Evolutionary conservation across 35 echinoderm and acorn worm species (phyloP).

Genomic region (Apostichopus japonicus): DNA sequence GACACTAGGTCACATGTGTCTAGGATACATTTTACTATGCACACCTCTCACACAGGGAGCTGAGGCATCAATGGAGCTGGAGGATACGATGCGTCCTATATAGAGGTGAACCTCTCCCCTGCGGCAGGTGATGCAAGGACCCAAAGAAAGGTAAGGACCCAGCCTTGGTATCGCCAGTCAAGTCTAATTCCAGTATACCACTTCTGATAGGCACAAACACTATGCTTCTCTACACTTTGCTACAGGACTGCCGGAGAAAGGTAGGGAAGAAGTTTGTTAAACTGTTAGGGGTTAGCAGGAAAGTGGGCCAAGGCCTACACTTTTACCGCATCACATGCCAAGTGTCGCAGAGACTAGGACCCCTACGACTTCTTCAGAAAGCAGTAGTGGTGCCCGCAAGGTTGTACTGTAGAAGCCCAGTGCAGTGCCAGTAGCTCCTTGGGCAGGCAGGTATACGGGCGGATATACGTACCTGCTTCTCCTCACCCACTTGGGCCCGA

Average conservation of each 20-base stretch:
- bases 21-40: not conserved
- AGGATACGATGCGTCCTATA: conserved; percentile 59
- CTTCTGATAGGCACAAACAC: conserved; percentile 52
- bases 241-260: not conserved
- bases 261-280: conserved; percentile 41
- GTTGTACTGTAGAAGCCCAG: not conserved
- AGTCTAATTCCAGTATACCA: not conserved
- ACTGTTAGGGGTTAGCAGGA: conserved; percentile 1
- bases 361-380: not conserved
- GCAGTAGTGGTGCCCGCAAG: not conserved
- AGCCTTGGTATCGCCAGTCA: conserved; percentile 23
- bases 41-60: conserved; percentile 6
- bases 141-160: not conserved
- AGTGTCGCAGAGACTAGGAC: conserved; percentile 35
- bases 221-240: not conserved
- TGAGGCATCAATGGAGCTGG: conserved; percentile 59
- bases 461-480: too few species aligned
- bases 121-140: conserved; percentile 19
- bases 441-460: conserved; percentile 12
- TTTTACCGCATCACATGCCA: not conserved
- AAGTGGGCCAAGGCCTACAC: conserved; percentile 9
- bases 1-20: conserved; percentile 69
- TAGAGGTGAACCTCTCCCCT: conserved; percentile 1
- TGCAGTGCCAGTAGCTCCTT: not conserved
- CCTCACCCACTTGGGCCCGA: too few species aligned